Conservation (phyloP, 2,113 vertebrate genomes). For the Sardina pilchardus region DNA sequence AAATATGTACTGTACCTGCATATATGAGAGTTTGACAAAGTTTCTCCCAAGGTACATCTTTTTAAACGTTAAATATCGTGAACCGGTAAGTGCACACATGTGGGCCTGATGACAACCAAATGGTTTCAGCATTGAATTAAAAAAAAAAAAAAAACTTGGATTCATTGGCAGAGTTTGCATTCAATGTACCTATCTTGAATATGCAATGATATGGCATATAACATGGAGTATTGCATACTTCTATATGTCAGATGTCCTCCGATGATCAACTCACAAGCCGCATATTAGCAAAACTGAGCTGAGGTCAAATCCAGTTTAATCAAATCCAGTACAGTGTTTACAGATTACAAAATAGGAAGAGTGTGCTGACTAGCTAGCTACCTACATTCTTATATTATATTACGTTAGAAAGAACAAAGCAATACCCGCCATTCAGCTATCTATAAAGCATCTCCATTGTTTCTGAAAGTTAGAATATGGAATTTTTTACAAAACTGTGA, state of each 20-base stretch:
- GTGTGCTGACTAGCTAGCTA: not conserved
- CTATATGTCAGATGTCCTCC: not conserved
- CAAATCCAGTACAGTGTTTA: not conserved
- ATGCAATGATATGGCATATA: not conserved
- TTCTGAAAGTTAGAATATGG: not conserved
- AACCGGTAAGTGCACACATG: not conserved
- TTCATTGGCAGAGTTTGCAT: conserved; percentile 11
- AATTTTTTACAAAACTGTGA: not conserved
- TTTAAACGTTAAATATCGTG: not conserved
- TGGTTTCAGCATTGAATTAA: not conserved
- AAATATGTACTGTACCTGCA: not conserved
- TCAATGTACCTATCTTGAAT: not conserved
- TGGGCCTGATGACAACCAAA: not conserved
- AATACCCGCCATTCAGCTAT: not conserved
- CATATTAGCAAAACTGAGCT: not conserved
- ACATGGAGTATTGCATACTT: not conserved
- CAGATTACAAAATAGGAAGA: not conserved
- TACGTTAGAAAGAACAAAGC: not conserved
- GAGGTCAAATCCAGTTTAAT: not conserved
- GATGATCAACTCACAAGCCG: not conserved
- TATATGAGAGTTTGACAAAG: not conserved
- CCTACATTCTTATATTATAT: not conserved
- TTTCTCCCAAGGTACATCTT: not conserved
- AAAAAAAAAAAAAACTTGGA: not conserved
- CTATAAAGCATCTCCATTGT: not conserved